A percentile compares a stretch with the other conserved stretches of the same genome.
Conservation (phyloP, 2,113 vertebrate species). For the Hydrochoerus hydrochaeris region DNA sequence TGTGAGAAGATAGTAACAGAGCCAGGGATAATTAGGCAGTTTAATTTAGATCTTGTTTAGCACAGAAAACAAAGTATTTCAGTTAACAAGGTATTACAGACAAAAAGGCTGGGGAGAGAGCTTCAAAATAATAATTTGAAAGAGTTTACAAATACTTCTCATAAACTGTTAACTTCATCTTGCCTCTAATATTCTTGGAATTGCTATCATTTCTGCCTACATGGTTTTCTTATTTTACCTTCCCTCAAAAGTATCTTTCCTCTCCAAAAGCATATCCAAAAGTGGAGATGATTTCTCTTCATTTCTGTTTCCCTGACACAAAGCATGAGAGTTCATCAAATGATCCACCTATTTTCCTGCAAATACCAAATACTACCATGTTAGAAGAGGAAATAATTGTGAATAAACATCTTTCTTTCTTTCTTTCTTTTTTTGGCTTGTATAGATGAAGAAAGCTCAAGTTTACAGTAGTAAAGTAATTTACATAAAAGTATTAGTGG, state of each 20-base stretch:
- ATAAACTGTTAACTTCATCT: constrained; percentile 70
- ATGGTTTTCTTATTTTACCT: not conserved
- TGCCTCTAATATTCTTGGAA: not conserved
- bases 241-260: not conserved
- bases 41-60: constrained; percentile 62
- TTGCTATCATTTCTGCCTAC: not conserved
- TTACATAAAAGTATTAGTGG: constrained; percentile 10
- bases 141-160: constrained; percentile 73
- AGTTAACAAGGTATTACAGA: constrained; percentile 62
- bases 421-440: not conserved
- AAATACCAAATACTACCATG: not conserved
- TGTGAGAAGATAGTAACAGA: constrained; percentile 34
- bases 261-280: constrained; percentile 13
- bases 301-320: not conserved
- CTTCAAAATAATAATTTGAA: constrained; percentile 78
- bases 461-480: not conserved
- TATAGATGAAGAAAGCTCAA: constrained; percentile 21
- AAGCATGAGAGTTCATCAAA: not conserved
- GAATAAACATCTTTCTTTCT: not conserved
- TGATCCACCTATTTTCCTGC: not conserved
- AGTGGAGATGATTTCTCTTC: not conserved
- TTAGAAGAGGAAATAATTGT: not conserved
- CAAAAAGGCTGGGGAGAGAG: not conserved
- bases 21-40: constrained; percentile 60
- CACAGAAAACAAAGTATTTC: constrained; percentile 66